Evolutionary conservation across 2,797 vertebrate genomes (phyloP).

Genomic region (Galago senegalensis): DNA sequence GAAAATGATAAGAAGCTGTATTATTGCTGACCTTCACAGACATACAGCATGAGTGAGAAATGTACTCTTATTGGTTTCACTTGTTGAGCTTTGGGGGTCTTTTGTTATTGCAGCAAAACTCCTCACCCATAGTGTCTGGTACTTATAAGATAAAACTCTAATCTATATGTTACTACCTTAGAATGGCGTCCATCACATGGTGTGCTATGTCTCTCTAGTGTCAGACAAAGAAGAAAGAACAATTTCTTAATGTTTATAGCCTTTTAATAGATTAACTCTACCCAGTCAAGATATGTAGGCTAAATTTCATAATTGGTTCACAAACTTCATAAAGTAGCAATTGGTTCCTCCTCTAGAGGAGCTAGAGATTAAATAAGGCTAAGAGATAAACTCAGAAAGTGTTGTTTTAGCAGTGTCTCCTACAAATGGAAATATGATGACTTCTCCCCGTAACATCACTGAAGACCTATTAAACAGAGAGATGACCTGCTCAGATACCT

Average conservation of each 20-base stretch:
- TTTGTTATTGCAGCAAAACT: background rate
- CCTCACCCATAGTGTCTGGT: background rate
- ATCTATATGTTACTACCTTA: background rate
- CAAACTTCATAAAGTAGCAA: background rate
- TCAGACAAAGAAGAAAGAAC: background rate
- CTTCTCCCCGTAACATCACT: background rate
- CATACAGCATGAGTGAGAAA: background rate
- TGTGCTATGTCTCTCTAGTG: background rate
- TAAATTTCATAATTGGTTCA: background rate
- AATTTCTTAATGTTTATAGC: background rate
- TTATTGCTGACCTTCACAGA: background rate
- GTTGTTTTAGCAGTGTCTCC: background rate
- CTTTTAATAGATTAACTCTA: slow-evolving; percentile 22
- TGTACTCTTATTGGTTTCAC: background rate
- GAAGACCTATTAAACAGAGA: background rate
- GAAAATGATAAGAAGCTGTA: background rate
- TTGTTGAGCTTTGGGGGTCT: background rate
- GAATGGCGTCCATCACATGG: background rate
- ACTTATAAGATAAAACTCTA: background rate
- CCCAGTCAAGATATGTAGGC: background rate
- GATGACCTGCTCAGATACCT: background rate
- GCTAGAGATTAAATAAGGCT: background rate
- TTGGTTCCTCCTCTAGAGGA: background rate
- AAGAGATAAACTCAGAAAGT: background rate
- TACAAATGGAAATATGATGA: background rate